phyloP scores from a whole-genome alignment of 2,797 vertebrate genomes.

The Manis pentadactyla region DNA sequence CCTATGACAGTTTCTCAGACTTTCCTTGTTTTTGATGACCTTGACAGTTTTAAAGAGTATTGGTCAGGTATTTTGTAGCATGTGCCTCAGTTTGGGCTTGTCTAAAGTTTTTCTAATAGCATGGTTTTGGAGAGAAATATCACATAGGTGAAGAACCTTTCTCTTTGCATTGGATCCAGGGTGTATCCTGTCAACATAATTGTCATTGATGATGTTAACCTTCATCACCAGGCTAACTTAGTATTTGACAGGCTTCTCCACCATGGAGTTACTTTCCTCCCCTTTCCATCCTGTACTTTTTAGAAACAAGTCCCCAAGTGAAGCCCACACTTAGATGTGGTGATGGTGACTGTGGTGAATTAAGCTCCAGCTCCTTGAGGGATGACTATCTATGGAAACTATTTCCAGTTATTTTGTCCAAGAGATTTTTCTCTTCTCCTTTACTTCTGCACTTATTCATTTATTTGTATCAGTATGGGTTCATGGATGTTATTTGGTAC shows the following conservation, averaged over 20 bases:
- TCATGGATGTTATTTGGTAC: background rate
- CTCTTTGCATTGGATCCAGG: background rate
- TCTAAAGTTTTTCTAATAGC: background rate
- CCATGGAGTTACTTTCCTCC: background rate
- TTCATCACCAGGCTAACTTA: background rate
- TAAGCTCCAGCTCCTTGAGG: background rate
- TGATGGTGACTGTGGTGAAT: background rate
- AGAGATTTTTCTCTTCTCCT: background rate
- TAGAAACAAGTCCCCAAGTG: background rate
- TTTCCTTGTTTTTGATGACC: background rate
- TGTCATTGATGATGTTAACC: background rate
- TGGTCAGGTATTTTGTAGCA: background rate
- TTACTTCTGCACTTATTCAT: slow-evolving; percentile 21
- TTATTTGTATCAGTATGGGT: background rate
- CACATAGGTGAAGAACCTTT: background rate
- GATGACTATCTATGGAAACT: background rate
- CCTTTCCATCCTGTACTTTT: background rate
- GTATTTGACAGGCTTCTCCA: background rate
- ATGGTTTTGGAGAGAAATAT: background rate
- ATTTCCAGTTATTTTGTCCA: background rate
- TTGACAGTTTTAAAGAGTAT: background rate
- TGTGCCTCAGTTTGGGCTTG: background rate
- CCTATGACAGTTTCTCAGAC: background rate
- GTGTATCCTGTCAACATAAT: background rate
- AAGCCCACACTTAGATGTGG: background rate